Evolutionary conservation across 92 coral and sea anemone genomes (phyloP), one percentile per base, ranked within the genome.

Genomic region (Porites divaricata): DNA sequence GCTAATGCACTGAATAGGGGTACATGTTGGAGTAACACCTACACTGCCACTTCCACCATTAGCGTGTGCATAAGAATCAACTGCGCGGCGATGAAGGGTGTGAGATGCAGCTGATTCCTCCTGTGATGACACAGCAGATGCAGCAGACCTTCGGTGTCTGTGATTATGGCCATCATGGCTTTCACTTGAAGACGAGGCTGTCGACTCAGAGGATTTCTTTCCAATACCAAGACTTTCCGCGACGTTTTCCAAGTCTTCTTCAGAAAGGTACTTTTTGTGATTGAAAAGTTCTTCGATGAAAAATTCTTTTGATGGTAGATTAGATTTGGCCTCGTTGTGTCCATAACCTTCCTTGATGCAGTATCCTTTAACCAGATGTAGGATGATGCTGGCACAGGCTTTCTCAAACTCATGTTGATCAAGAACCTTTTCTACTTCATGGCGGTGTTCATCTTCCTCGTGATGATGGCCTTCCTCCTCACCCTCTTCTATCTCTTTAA

Each of bases 381-480:
- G 86, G 41, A 94, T 63, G 65, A 94, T 94, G 79, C 81, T 89
- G 5, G 93, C 98, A 81, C 93, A 89, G 0, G 98, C 98, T 49
- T 69, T 87, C 65, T 94, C 85, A 83, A 94, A 94, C 28, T 83
- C 93, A 80, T 89, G 91, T 63, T 91, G 88, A 77, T 94, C 92
- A 58, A 94, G 71, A 24, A 75, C 56, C 11, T 85, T 70, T 13
- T 80, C 85, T 62, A 69, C 88, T 48, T 66, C 68, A 54, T 93
- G 87, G 4, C 73, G 76, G 28, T 72, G 59, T 19, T 23, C 86
- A n/a, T 76, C 80, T 8, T 53, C 81, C 28, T 73, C 35, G 51
- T 77, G 80, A 5, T 75, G 68, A 13, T 83, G 69, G 2, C 59
- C 89, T 4, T 67, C 64, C 5, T 66, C 71, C 15, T 53, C 61